Evolutionary conservation across 2,888 invertebrate species (phyloP).

Genomic region (Tinea trinotella): DNA sequence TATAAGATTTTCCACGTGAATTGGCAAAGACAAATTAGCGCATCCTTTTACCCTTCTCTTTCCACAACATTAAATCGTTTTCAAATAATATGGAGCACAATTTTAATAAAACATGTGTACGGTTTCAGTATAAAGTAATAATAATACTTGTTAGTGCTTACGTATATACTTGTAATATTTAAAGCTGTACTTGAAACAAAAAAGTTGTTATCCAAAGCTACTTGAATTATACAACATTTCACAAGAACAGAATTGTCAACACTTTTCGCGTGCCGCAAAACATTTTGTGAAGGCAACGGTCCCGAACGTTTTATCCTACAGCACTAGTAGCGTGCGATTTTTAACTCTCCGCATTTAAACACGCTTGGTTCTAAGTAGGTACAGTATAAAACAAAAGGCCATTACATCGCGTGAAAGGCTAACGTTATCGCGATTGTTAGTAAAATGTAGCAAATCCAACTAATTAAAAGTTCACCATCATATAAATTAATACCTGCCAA

Average conservation of each 20-base stretch:
- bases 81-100: not conserved
- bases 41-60: not conserved
- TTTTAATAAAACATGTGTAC: not conserved
- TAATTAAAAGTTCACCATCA: conserved; percentile 56
- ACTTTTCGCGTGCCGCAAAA: conserved; percentile 10
- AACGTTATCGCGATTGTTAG: conserved; percentile 40
- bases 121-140: not conserved
- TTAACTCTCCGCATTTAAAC: conserved; percentile 16
- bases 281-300: conserved; percentile 14
- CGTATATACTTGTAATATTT: not conserved
- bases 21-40: not conserved
- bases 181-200: not conserved
- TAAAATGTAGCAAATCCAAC: conserved; percentile 44
- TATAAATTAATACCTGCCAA: conserved; percentile 13
- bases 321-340: conserved; percentile 12
- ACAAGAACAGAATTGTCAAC: conserved; percentile 15
- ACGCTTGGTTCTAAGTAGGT: conserved; percentile 6
- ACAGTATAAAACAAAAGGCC: conserved; percentile 29
- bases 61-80: not conserved
- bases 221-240: not conserved
- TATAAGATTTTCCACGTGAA: not conserved
- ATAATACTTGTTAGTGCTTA: not conserved
- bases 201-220: not conserved
- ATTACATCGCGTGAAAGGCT: conserved; percentile 44
- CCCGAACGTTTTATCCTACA: conserved; percentile 6